Conservation (phyloP, 2,113 vertebrate genomes). For the Maccullochella peelii region DNA sequence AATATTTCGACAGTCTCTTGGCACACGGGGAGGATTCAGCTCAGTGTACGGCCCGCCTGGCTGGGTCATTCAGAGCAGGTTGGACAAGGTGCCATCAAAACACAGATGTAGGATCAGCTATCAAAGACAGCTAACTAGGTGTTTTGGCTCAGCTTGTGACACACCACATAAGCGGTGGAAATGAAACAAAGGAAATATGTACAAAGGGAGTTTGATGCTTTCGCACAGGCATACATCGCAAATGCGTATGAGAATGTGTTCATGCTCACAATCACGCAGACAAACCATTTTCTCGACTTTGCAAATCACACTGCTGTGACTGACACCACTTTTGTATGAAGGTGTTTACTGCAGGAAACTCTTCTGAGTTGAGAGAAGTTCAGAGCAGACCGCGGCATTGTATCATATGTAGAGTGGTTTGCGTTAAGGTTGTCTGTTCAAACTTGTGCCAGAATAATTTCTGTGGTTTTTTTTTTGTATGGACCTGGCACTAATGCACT, state of each 20-base stretch:
- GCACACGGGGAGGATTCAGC: conserved; percentile 45
- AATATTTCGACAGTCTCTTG: conserved; percentile 65
- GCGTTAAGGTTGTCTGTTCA: not conserved
- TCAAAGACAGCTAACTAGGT: conserved; percentile 62
- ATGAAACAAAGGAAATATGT: conserved; percentile 54
- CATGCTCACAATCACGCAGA: conserved; percentile 27
- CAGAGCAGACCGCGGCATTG: not conserved
- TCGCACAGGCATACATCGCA: not conserved
- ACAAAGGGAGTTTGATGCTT: conserved; percentile 25
- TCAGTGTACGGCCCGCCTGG: conserved; percentile 2
- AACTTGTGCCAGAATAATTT: not conserved
- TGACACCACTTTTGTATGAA: conserved; percentile 14
- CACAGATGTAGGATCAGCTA: conserved; percentile 62
- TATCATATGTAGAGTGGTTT: not conserved
- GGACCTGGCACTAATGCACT: not conserved
- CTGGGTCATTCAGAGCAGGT: conserved; percentile 53
- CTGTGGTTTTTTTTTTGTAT: not conserved
- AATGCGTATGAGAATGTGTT: not conserved
- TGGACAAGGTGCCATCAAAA: conserved; percentile 67
- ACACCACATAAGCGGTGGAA: conserved; percentile 31
- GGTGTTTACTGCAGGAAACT: conserved; percentile 12
- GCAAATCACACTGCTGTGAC: not conserved
- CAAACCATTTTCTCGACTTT: not conserved
- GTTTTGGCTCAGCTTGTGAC: conserved; percentile 61
- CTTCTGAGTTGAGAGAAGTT: conserved; percentile 18